A percentile compares a stretch with the other conserved stretches of the same genome.
Evolutionary conservation across 2,888 invertebrate genomes (phyloP).

Genomic region (Drosophila buzzatii): DNA sequence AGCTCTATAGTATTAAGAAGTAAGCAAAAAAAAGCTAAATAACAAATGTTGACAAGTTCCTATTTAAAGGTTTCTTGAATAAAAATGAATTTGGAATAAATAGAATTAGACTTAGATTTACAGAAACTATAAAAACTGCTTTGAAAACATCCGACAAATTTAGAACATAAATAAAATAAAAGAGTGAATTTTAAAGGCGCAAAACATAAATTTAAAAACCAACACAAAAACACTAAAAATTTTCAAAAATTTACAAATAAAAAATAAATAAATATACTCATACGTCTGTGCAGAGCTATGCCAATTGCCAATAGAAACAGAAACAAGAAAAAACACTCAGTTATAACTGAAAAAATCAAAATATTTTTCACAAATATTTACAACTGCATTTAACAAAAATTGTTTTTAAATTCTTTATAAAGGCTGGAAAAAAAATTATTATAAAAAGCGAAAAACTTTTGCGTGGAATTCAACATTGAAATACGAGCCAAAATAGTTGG

Average conservation of each 20-base stretch:
- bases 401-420: slow-evolving; percentile 32
- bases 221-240: too few relatives aligned
- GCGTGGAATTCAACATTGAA: slow-evolving; percentile 31
- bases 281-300: neutral
- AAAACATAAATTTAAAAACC: too few relatives aligned
- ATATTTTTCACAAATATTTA: neutral
- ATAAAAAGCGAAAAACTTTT: neutral
- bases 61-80: neutral
- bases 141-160: too few relatives aligned
- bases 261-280: neutral
- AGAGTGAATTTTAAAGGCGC: too few relatives aligned
- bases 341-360: neutral
- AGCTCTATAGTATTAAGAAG: too few relatives aligned
- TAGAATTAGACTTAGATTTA: too few relatives aligned
- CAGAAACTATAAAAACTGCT: too few relatives aligned
- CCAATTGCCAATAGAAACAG: neutral
- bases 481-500: slow-evolving; percentile 44
- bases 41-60: too few relatives aligned
- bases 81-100: too few relatives aligned
- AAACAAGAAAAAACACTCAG: neutral
- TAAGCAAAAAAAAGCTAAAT: too few relatives aligned
- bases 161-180: too few relatives aligned
- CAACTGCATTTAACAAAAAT: slow-evolving; percentile 22
- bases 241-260: neutral
- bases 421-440: neutral